Conservation (phyloP, 1,140 invertebrate genomes). For the Lordiphosa stackelbergi region DNA sequence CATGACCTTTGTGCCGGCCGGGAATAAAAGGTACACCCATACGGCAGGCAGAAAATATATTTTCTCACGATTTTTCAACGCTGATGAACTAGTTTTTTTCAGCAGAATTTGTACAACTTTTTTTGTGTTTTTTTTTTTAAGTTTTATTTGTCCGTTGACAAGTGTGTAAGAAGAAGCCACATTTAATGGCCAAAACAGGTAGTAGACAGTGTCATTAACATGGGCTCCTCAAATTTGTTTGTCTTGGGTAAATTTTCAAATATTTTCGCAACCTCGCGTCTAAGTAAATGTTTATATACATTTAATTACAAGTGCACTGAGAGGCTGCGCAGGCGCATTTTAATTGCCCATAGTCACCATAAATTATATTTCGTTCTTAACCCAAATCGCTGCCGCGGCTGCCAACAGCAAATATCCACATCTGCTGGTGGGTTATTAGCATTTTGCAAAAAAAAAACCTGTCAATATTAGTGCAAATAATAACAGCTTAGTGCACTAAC, state of each 20-base stretch:
- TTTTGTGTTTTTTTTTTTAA: slow-evolving; percentile 60
- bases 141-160: slow-evolving; percentile 54
- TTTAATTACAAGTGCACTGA: slow-evolving; percentile 69
- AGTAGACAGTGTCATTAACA: slow-evolving; percentile 53
- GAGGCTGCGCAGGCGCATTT: slow-evolving; percentile 54
- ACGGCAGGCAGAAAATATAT: slow-evolving; percentile 54
- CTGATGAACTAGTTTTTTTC: slow-evolving; percentile 62
- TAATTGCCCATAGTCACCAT: slow-evolving; percentile 58
- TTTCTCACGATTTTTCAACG: slow-evolving; percentile 69
- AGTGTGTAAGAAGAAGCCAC: slow-evolving; percentile 39
- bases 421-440: slow-evolving; percentile 56
- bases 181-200: slow-evolving; percentile 58
- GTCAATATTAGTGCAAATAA: slow-evolving; percentile 76
- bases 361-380: slow-evolving; percentile 66
- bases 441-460: slow-evolving; percentile 65
- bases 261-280: slow-evolving; percentile 48
- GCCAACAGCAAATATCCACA: slow-evolving; percentile 26
- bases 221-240: slow-evolving; percentile 28
- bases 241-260: slow-evolving; percentile 55
- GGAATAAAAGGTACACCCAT: slow-evolving; percentile 25
- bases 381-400: slow-evolving; percentile 48
- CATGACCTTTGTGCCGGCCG: slow-evolving; percentile 44
- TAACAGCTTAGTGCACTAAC: slow-evolving; percentile 66
- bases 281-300: slow-evolving; percentile 74
- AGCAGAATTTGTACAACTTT: slow-evolving; percentile 52